Conservation (phyloP, 1,140 invertebrate genomes). For the Pemphigus obesinymphae region DNA sequence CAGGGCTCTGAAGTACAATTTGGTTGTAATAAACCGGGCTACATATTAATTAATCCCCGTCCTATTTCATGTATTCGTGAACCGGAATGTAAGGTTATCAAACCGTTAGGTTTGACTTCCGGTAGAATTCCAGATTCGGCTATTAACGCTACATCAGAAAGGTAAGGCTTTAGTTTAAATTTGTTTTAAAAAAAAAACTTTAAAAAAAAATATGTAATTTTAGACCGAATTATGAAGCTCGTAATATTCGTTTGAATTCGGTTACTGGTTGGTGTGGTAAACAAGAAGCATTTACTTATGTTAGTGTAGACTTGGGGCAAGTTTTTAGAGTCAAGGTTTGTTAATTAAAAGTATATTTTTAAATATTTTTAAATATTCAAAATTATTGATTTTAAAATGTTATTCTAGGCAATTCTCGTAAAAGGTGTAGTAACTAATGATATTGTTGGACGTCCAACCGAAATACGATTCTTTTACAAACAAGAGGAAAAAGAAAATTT, state of each 20-base stretch:
- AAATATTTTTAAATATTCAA: neutral
- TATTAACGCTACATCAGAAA: slow-evolving; percentile 92
- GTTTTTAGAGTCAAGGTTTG: slow-evolving; percentile 78
- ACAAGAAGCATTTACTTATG: slow-evolving; percentile 91
- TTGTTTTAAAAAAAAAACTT: neutral
- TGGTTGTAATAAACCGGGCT: slow-evolving; percentile 83
- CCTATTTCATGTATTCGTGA: slow-evolving; percentile 87
- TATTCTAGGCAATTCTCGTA: slow-evolving; percentile 69
- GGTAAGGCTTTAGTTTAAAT: slow-evolving; percentile 47
- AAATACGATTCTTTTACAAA: slow-evolving; percentile 96
- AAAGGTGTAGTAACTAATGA: slow-evolving; percentile 93
- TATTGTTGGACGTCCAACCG: slow-evolving; percentile 87
- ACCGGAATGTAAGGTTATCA: slow-evolving; percentile 89
- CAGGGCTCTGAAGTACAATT: slow-evolving; percentile 84
- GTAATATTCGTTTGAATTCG: slow-evolving; percentile 83
- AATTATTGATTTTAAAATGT: neutral
- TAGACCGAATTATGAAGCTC: slow-evolving; percentile 83
- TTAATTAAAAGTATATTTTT: neutral
- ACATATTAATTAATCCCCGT: slow-evolving; percentile 83
- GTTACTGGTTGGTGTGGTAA: slow-evolving; percentile 94
- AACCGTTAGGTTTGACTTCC: slow-evolving; percentile 83
- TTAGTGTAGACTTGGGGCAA: slow-evolving; percentile 87
- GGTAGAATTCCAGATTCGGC: slow-evolving; percentile 89
- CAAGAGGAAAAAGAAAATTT: slow-evolving; percentile 88
- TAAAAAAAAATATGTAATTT: slow-evolving; percentile 43